Conservation (phyloP, 2,888 invertebrate genomes). For the Brachypterus glaber region DNA sequence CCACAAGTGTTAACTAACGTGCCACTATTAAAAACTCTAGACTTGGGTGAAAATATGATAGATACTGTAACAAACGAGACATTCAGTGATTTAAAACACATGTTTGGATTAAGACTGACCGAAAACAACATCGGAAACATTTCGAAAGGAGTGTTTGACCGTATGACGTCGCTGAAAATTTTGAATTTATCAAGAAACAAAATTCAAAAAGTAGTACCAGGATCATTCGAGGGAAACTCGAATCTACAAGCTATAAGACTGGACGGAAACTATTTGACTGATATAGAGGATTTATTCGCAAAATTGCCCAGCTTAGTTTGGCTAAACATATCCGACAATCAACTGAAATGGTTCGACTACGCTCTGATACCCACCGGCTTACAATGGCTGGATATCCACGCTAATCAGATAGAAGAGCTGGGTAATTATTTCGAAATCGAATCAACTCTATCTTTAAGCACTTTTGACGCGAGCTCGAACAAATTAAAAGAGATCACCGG, state of each 20-base stretch:
- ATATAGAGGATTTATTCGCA: constrained; percentile 69
- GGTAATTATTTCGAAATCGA: constrained; percentile 80
- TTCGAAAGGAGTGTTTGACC: constrained; percentile 68
- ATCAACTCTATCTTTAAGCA: constrained; percentile 65
- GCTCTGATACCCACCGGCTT: constrained; percentile 74
- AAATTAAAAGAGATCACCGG: constrained; percentile 71
- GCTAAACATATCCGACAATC: constrained; percentile 80
- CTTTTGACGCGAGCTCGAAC: constrained; percentile 76
- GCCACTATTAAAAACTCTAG: constrained; percentile 67
- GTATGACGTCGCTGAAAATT: constrained; percentile 68
- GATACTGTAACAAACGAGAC: constrained; percentile 67
- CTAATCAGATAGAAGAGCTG: constrained; percentile 72
- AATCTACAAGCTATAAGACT: constrained; percentile 72
- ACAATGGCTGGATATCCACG: constrained; percentile 77
- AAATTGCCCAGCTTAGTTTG: constrained; percentile 73
- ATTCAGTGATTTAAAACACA: constrained; percentile 69
- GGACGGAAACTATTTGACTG: constrained; percentile 71
- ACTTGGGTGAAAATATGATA: constrained; percentile 79
- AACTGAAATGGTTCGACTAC: constrained; percentile 75
- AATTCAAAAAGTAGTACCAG: constrained; percentile 67
- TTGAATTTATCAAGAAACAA: constrained; percentile 77
- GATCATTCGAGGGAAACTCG: constrained; percentile 66
- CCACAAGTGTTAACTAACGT: constrained; percentile 66
- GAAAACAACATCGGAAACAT: constrained; percentile 77
- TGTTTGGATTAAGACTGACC: constrained; percentile 72